Evolutionary conservation across 2,113 vertebrate species (phyloP), one percentile per base, ranked within the genome.

Genomic region (Narcine bancroftii): DNA sequence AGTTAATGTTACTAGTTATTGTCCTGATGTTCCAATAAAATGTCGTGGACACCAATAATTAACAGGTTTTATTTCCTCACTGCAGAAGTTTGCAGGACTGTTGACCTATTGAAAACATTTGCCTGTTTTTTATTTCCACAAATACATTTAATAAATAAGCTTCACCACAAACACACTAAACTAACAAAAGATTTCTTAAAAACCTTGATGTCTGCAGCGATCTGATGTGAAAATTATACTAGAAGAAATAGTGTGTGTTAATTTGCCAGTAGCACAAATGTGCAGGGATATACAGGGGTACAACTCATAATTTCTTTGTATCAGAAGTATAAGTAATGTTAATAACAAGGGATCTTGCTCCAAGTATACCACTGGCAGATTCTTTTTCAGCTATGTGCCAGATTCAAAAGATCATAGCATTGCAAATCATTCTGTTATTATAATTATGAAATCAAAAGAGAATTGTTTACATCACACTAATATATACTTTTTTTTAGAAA

Each of bases 121-220:
- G 19, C 21, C 17, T 69, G 66, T 26, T 69, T 63, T n/a, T 69
- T 69, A 21, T 26, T 69, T 69, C 97, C 97, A 97, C n/a, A 98
- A 15, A 99, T 97, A 98, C 96, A 97, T 96, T 97, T 98, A 98
- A 99, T 98, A 63, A 97, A 96, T 97, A 97, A 98, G 97, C 97
- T 96, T 97, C 98, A 98, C 96, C 96, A 69, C 65, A 91, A 24
- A 45, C 89, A 45, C 39, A 91, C 1, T 91, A 24, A 69, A 69
- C 1, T 69, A 26, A 29, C 13, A 7, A 19, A 50, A 53, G 53
- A 6, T 53, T 21, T 42, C 24, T 17, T 29, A 81, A 81, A 85
- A 7, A 39, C 29, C 60, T 42, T 89, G 45, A 9, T 11, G 47
- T 91, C 26, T 29, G 89, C 24, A 42, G 15, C 60, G 45, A 91